These are phyloP conservation scores for Helicoverpa zea DNA, from an alignment of 1,140 invertebrate genomes.

Conservation along the genomic window DNA sequence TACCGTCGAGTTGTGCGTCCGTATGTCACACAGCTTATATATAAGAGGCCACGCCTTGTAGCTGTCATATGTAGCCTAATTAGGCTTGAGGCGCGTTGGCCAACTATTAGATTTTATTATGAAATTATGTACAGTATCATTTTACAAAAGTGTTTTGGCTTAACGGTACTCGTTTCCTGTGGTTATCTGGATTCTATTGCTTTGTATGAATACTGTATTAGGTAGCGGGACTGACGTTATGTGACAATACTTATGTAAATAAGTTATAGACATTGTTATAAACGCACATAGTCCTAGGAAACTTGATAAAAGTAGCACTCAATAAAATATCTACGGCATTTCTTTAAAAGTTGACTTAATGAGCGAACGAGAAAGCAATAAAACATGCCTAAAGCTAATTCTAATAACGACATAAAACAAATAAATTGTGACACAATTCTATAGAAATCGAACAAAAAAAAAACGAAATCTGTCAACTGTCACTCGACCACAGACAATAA, in stretches of 20 bases:
- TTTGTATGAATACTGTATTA: conserved; percentile 23
- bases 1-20: conserved; percentile 78
- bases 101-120: conserved; percentile 58
- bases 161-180: conserved; percentile 45
- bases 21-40: conserved; percentile 78
- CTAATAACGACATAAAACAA: conserved; percentile 47
- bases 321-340: neutral
- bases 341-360: neutral
- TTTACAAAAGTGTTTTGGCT: conserved; percentile 47
- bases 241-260: neutral
- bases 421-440: conserved; percentile 53
- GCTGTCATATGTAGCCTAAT: conserved; percentile 84
- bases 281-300: neutral
- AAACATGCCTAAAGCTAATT: conserved; percentile 30
- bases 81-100: conserved; percentile 71
- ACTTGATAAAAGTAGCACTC: neutral
- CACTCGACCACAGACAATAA: conserved; percentile 70
- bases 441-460: conserved; percentile 36
- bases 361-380: too few species aligned
- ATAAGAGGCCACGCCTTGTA: conserved; percentile 81
- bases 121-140: conserved; percentile 53
- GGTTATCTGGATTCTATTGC: conserved; percentile 38
- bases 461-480: conserved; percentile 53
- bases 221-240: neutral
- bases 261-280: neutral